Percentiles rank a stretch among this genome's conserved stretches.
phyloP scores from a whole-genome alignment of 1,140 invertebrate genomes.

The Hyles vespertilio region DNA sequence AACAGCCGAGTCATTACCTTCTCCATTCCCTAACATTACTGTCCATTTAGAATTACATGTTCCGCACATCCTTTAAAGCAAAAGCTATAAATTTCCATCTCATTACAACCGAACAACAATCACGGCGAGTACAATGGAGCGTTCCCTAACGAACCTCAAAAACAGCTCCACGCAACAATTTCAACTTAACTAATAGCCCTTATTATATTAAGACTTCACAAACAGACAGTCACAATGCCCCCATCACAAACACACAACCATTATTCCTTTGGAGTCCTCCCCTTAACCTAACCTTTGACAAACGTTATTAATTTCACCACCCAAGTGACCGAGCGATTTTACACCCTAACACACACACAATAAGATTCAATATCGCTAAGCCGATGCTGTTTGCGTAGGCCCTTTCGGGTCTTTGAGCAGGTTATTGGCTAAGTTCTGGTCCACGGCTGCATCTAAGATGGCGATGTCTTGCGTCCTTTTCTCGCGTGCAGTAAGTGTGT shows the following conservation, averaged over 20 bases:
- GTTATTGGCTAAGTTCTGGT: slow-evolving; percentile 70
- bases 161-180: slow-evolving; percentile 13
- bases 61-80: too few species aligned
- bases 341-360: slow-evolving; percentile 22
- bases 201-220: slow-evolving; percentile 29
- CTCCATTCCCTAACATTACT: too few species aligned
- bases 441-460: slow-evolving; percentile 69
- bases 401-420: slow-evolving; percentile 36
- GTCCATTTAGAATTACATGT: too few species aligned
- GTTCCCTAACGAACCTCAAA: not conserved
- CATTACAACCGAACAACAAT: too few species aligned
- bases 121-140: not conserved
- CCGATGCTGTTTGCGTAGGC: slow-evolving; percentile 31
- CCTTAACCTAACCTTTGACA: slow-evolving; percentile 45
- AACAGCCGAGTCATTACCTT: too few species aligned
- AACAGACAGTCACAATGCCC: too few species aligned
- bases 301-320: slow-evolving; percentile 50
- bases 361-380: slow-evolving; percentile 29
- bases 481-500: slow-evolving; percentile 20
- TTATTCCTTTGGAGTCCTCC: slow-evolving; percentile 36
- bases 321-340: slow-evolving; percentile 22
- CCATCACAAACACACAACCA: slow-evolving; percentile 47
- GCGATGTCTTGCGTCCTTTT: slow-evolving; percentile 44
- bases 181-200: slow-evolving; percentile 24
- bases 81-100: too few species aligned